These are phyloP conservation scores for Chalcis sispes DNA, from an alignment of 2,888 invertebrate species.

Conservation along the genomic window DNA sequence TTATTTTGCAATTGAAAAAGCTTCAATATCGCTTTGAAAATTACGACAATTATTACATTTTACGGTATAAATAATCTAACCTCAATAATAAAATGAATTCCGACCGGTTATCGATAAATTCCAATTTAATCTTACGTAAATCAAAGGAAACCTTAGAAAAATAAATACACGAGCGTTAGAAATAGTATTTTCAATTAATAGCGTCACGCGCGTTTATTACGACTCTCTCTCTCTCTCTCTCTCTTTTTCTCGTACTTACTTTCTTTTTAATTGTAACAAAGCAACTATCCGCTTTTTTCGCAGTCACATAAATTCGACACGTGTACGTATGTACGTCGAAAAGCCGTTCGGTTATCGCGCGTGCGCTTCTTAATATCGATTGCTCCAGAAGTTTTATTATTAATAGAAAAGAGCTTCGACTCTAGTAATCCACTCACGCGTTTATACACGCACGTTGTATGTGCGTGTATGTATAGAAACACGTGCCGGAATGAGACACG, in stretches of 20 bases:
- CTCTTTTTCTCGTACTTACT: not conserved
- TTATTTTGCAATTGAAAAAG: too few relatives aligned
- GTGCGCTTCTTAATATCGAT: conserved; percentile 2
- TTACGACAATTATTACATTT: too few relatives aligned
- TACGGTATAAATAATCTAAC: too few relatives aligned
- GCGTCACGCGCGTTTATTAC: not conserved
- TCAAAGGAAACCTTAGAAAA: not conserved
- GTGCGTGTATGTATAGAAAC: too few relatives aligned
- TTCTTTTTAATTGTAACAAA: not conserved
- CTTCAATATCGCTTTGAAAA: too few relatives aligned
- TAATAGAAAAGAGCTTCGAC: conserved; percentile 5
- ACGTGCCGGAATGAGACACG: too few relatives aligned
- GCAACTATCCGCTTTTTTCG: not conserved
- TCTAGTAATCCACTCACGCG: not conserved
- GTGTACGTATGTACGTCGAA: not conserved
- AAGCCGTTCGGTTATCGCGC: not conserved
- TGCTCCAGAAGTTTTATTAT: not conserved
- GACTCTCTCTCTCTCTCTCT: not conserved
- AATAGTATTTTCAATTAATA: too few relatives aligned
- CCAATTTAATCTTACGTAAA: not conserved
- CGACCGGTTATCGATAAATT: too few relatives aligned
- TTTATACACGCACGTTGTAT: not conserved
- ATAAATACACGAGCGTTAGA: too few relatives aligned
- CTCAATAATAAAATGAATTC: too few relatives aligned
- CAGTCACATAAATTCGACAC: conserved; percentile 9